Conservation (phyloP, 2,888 invertebrate species). For the Mythimna albipuncta region DNA sequence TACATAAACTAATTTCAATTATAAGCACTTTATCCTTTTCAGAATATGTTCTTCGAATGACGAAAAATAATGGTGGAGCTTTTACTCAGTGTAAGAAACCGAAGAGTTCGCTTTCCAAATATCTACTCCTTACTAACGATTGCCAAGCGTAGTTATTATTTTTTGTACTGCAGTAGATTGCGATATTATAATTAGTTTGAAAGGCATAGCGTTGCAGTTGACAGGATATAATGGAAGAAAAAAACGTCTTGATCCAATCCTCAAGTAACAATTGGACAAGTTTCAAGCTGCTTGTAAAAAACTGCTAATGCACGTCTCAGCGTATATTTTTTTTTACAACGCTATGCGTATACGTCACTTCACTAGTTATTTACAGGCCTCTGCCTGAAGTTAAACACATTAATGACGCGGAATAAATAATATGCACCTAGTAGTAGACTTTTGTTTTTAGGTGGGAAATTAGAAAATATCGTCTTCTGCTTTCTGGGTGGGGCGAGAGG, state of each 20-base stretch:
- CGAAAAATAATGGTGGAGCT: constrained; percentile 26
- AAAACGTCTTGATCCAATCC: no score
- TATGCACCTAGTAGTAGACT: no score
- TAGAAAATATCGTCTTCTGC: no score
- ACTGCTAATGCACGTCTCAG: not conserved
- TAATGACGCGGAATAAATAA: not conserved
- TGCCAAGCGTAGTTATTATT: constrained; percentile 27
- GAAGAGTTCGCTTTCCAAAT: constrained; percentile 13
- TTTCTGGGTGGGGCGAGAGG: no score
- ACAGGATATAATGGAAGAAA: no score
- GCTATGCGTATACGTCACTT: not conserved
- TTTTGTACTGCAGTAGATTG: not conserved
- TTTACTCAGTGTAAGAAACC: constrained; percentile 47
- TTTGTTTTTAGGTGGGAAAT: no score
- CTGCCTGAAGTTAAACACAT: not conserved
- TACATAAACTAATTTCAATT: not conserved
- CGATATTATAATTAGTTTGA: not conserved
- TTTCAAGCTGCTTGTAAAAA: not conserved
- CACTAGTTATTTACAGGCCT: not conserved
- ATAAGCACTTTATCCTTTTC: constrained; percentile 38
- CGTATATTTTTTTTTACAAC: not conserved
- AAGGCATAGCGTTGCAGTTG: no score
- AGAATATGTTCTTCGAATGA: constrained; percentile 51
- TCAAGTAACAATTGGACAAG: no score
- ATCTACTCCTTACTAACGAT: not conserved